Evolutionary conservation across 2,113 vertebrate genomes (phyloP), one percentile per base, ranked within the genome.

Genomic region (Hippocampus mohnikei): DNA sequence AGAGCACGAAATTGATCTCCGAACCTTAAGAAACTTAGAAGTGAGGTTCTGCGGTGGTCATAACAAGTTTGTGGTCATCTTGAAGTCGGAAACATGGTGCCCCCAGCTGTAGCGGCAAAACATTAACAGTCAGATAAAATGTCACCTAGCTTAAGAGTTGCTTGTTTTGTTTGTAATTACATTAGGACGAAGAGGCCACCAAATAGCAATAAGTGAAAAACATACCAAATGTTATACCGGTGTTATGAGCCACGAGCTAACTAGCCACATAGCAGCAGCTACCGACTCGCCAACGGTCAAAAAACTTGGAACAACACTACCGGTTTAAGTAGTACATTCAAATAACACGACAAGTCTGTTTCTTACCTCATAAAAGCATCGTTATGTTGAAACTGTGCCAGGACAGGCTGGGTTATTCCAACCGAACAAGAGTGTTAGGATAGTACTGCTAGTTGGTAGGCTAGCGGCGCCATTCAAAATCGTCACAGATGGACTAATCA

Each of bases 1-100:
- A 25, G 7, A 20, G 27, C 27, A 60, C 18, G 29, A 9, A 11
- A 25, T 52, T 60, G 1, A 8, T n/a, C 41, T 0, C 37, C 76
- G 66, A 13, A 83, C 81, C 85, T 85, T 15, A 5, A 74, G 55
- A 78, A 73, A 48, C 55, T 37, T 80, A 46, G 69, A 25, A 44
- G 8, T 37, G 64, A 37, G 27, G 29, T 20, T 61, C 1, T 40
- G 29, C 18, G 60, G 56, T 37, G 69, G 66, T 88, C 85, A 89
- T 25, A 25, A 56, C 53, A 3, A 46, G 37, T 37, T 66, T 78
- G 69, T 67, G 70, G 82, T 90, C 84, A 88, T 88, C 84, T 89
- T 41, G 27, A 46, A 20, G 70, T 70, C 64, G 23, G 63, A 69
- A 72, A 63, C 84, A 86, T 84, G 41, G 50, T 71, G 33, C 33